Conservation (phyloP, 1,140 invertebrate species). For the Ips nitidus region DNA sequence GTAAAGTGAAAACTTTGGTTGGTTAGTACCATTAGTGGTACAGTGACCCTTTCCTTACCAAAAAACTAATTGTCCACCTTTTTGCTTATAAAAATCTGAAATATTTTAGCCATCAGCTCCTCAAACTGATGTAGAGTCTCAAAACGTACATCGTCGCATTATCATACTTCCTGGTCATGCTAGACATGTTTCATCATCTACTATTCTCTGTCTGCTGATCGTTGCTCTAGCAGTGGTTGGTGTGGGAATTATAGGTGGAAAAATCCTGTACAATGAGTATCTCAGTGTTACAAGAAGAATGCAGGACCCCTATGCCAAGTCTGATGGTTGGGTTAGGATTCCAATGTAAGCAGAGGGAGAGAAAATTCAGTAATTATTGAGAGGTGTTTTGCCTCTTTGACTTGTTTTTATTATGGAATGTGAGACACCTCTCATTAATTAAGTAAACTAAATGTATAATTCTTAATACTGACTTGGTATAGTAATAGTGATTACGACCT, state of each 20-base stretch:
- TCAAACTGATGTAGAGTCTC: conserved; percentile 45
- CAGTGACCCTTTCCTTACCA: too few species aligned
- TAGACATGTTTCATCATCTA: conserved; percentile 60
- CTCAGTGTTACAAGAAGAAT: conserved; percentile 58
- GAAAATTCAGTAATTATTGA: background rate
- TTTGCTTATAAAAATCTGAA: background rate
- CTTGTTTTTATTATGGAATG: background rate
- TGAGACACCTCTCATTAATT: background rate
- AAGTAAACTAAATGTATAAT: background rate
- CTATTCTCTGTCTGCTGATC: conserved; percentile 71
- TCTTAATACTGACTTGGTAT: background rate
- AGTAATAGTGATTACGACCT: background rate
- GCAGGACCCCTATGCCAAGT: conserved; percentile 1
- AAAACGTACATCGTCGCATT: conserved; percentile 41
- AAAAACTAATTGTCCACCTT: too few species aligned
- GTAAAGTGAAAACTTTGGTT: too few species aligned
- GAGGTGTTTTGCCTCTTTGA: background rate
- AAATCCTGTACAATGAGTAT: conserved; percentile 77
- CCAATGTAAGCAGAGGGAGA: conserved; percentile 33
- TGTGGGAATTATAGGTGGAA: conserved; percentile 73
- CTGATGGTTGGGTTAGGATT: conserved; percentile 33
- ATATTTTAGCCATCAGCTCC: background rate
- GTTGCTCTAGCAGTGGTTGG: conserved; percentile 72
- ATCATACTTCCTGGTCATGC: conserved; percentile 57
- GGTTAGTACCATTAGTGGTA: too few species aligned